Evolutionary conservation across 2,888 invertebrate species (phyloP).

Genomic region (Eutolmus rufibarbis): DNA sequence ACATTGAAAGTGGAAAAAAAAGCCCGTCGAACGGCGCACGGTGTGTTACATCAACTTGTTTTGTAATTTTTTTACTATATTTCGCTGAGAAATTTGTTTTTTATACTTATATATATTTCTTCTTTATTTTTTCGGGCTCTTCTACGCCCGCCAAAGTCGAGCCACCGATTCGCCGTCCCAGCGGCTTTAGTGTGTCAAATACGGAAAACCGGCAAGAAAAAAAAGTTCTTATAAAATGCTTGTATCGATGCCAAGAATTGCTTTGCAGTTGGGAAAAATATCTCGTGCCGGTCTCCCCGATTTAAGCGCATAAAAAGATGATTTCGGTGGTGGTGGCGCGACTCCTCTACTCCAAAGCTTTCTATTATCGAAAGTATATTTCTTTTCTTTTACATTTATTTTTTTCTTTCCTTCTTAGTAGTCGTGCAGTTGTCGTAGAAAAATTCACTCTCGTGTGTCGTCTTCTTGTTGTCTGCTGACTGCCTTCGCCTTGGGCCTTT

Average conservation of each 20-base stretch:
- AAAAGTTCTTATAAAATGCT: slow-evolving; percentile 30
- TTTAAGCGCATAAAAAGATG: slow-evolving; percentile 36
- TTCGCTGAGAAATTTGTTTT: not conserved
- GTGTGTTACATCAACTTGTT: not conserved
- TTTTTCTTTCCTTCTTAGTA: not conserved
- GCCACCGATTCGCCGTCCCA: slow-evolving; percentile 3
- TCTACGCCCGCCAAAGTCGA: not conserved
- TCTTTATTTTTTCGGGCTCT: not conserved
- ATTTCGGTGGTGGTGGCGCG: not conserved
- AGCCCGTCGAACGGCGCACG: not conserved
- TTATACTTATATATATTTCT: not conserved
- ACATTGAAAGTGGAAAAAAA: not conserved
- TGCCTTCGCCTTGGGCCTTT: slow-evolving; percentile 5
- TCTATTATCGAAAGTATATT: slow-evolving; percentile 26
- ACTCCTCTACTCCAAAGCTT: not conserved
- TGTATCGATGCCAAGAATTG: slow-evolving; percentile 41
- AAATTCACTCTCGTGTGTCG: not conserved
- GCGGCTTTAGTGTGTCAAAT: slow-evolving; percentile 36
- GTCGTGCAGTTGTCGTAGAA: not conserved
- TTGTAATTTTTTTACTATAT: not conserved
- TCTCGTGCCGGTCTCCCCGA: slow-evolving; percentile 13
- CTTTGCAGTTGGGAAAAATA: slow-evolving; percentile 12
- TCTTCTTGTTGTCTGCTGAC: not conserved
- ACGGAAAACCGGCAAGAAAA: slow-evolving; percentile 11
- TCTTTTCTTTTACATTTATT: not conserved